A percentile compares a stretch with the other conserved stretches of the same genome.
phyloP scores from a whole-genome alignment of 2,888 invertebrate genomes.

The Ochropleura leucogaster region DNA sequence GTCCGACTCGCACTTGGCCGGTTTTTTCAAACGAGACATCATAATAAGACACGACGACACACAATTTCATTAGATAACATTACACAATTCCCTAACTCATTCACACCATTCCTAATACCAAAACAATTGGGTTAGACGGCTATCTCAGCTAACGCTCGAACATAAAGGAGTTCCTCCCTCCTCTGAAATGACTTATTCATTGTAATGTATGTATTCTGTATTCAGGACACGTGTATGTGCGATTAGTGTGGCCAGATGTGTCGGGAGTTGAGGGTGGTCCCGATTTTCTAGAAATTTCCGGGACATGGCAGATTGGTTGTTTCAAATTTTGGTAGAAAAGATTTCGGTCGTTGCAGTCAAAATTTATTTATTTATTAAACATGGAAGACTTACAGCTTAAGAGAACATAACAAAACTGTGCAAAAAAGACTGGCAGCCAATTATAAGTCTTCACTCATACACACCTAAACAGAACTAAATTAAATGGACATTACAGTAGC shows the following conservation, averaged over 20 bases:
- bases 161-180: conserved; percentile 49
- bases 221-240: conserved; percentile 63
- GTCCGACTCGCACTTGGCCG: too few species aligned
- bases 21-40: neutral
- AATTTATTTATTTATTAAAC: too few species aligned
- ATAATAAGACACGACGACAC: neutral
- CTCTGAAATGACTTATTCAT: conserved; percentile 74
- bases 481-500: too few species aligned
- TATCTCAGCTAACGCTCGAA: conserved; percentile 39
- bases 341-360: neutral
- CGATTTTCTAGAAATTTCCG: conserved; percentile 21
- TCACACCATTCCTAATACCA: conserved; percentile 32
- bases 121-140: conserved; percentile 57
- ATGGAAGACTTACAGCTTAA: too few species aligned
- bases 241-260: conserved; percentile 53
- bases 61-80: conserved; percentile 30
- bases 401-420: too few species aligned
- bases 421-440: too few species aligned
- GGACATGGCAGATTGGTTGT: neutral
- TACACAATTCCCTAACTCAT: conserved; percentile 32
- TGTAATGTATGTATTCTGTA: conserved; percentile 70
- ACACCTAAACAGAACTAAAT: too few species aligned
- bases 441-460: too few species aligned
- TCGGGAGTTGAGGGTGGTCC: conserved; percentile 1
- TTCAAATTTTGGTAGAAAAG: neutral